A percentile compares a stretch with the other conserved stretches of the same genome.
Conservation (phyloP, 1,140 invertebrate species). For the Drosophila gunungcola region DNA sequence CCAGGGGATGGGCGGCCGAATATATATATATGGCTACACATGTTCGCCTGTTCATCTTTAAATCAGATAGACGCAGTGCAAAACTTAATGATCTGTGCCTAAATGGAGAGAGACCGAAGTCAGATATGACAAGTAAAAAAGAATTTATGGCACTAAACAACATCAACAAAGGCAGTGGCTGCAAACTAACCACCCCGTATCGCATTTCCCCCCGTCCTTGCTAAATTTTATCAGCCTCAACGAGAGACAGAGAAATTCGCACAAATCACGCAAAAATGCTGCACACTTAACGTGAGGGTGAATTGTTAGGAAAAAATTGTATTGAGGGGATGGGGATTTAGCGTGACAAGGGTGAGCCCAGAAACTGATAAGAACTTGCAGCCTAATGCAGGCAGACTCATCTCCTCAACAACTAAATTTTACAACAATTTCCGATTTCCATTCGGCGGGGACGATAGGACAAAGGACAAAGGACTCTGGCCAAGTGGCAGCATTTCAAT, state of each 20-base stretch:
- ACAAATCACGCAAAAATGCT: constrained; percentile 79
- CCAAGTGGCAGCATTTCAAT: constrained; percentile 80
- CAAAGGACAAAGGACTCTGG: constrained; percentile 33
- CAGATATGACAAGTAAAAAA: constrained; percentile 78
- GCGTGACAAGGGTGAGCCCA: constrained; percentile 45
- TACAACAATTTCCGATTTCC: constrained; percentile 75
- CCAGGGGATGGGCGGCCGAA: constrained; percentile 9
- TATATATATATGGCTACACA: constrained; percentile 32
- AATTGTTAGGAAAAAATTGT: constrained; percentile 1
- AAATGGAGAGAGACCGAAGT: constrained; percentile 51
- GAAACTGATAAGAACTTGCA: constrained; percentile 76
- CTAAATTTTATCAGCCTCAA: constrained; percentile 60
- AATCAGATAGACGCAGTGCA: constrained; percentile 70
- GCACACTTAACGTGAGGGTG: constrained; percentile 81
- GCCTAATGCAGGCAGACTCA: constrained; percentile 64
- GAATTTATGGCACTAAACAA: constrained; percentile 78
- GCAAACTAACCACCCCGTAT: constrained; percentile 48
- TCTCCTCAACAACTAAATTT: constrained; percentile 39
- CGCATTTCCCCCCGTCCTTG: constrained; percentile 11
- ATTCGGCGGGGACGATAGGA: constrained; percentile 19
- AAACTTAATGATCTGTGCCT: constrained; percentile 80
- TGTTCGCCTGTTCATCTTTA: constrained; percentile 61
- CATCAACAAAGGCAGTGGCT: constrained; percentile 47
- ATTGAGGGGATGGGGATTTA: not conserved
- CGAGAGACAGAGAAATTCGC: constrained; percentile 64